Conservation (phyloP, 2,888 invertebrate species). For the Lepidochitona cinerea region DNA sequence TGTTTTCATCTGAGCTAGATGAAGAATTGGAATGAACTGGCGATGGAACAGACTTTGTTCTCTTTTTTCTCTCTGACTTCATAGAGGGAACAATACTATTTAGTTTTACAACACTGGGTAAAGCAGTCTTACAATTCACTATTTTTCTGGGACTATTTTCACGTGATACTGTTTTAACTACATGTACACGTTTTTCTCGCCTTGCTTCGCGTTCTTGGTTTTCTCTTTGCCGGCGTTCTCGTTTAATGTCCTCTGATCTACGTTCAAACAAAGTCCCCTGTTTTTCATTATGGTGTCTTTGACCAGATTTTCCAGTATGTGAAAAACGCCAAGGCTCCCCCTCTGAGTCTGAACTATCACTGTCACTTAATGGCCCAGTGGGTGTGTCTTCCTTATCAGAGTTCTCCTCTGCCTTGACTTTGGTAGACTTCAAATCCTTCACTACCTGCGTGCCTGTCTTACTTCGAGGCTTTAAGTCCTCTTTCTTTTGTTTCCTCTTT, state of each 20-base stretch:
- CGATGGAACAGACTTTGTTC: not conserved
- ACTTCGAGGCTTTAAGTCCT: not conserved
- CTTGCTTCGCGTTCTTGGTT: not conserved
- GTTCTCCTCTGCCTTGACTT: not conserved
- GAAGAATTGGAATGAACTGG: not conserved
- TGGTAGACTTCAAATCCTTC: not conserved
- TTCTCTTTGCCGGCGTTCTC: slow-evolving; percentile 36
- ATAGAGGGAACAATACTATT: not conserved
- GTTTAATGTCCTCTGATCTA: slow-evolving; percentile 39
- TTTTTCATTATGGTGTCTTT: slow-evolving; percentile 33
- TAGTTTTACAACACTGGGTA: not conserved
- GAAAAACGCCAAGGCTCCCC: slow-evolving; percentile 27
- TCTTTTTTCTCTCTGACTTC: not conserved
- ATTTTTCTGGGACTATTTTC: not conserved
- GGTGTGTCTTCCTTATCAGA: not conserved
- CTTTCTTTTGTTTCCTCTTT: not conserved
- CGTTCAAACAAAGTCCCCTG: slow-evolving; percentile 39
- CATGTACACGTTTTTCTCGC: not conserved
- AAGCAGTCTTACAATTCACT: not conserved
- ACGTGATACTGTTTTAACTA: not conserved
- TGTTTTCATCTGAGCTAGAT: not conserved
- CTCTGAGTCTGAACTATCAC: slow-evolving; percentile 44
- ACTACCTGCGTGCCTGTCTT: not conserved
- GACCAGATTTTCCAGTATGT: slow-evolving; percentile 25
- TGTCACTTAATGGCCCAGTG: slow-evolving; percentile 31